Percentiles rank a stretch among this genome's conserved stretches.
Conservation (phyloP, 2,113 vertebrate genomes). For the Nycticryphes semicollaris region DNA sequence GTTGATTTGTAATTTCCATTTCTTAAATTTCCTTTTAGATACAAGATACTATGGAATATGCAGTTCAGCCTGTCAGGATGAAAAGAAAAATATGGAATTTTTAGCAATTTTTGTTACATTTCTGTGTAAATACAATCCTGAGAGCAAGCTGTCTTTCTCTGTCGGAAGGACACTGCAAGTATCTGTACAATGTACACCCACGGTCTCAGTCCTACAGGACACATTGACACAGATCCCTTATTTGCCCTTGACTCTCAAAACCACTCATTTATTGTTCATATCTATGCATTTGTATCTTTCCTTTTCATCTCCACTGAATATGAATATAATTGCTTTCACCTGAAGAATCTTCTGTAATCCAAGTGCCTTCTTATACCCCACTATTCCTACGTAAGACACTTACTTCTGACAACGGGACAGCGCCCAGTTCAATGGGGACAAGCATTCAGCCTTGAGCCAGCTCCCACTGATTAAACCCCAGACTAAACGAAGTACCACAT, state of each 20-base stretch:
- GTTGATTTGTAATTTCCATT: background rate
- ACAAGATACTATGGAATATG: background rate
- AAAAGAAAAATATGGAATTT: background rate
- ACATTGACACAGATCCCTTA: background rate
- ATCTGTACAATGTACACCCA: background rate
- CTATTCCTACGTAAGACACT: background rate
- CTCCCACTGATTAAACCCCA: background rate
- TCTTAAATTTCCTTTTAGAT: background rate
- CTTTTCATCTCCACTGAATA: background rate
- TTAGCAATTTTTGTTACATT: background rate
- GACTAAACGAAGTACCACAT: fast-evolving
- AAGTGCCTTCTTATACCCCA: background rate
- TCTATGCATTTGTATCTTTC: background rate
- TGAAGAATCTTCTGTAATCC: background rate
- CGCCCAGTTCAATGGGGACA: background rate
- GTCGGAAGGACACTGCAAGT: background rate
- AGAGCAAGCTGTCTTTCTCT: background rate
- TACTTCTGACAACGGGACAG: background rate
- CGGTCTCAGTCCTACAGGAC: background rate
- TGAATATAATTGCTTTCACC: background rate
- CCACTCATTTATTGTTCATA: background rate
- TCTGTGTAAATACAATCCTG: background rate
- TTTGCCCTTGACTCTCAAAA: background rate
- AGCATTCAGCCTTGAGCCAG: background rate
- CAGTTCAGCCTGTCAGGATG: background rate